phyloP scores from a whole-genome alignment of 2,888 invertebrate species.

The Macrophya alboannulata region DNA sequence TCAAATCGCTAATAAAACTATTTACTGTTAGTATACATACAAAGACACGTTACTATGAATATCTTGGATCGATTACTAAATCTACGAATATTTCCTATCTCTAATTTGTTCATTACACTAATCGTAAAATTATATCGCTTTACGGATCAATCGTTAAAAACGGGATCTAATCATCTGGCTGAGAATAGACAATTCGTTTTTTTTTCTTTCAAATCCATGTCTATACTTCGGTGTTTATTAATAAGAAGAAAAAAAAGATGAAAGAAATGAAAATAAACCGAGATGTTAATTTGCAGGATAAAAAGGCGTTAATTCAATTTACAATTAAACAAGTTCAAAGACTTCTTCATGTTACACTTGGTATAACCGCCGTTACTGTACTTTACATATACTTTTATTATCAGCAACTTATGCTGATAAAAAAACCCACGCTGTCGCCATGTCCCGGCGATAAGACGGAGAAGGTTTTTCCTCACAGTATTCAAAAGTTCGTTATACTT shows the following conservation, averaged over 20 bases:
- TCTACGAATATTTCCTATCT: neutral
- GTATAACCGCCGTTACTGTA: constrained; percentile 1
- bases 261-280: neutral
- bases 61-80: neutral
- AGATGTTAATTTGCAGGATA: neutral
- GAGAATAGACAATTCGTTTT: neutral
- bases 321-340: neutral
- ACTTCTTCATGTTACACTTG: neutral
- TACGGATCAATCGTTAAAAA: neutral
- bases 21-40: neutral
- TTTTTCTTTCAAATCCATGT: neutral
- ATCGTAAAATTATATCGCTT: neutral
- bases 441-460: constrained; percentile 30
- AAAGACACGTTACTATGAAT: neutral
- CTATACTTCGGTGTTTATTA: neutral
- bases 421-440: constrained; percentile 18
- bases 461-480: neutral
- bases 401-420: constrained; percentile 24
- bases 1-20: neutral
- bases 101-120: neutral
- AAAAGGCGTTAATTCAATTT: neutral
- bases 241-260: no score
- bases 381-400: constrained; percentile 6
- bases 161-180: neutral
- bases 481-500: neutral